Evolutionary conservation across 2,888 invertebrate species (phyloP), one percentile per base, ranked within the genome.

Genomic region (Syritta pipiens): DNA sequence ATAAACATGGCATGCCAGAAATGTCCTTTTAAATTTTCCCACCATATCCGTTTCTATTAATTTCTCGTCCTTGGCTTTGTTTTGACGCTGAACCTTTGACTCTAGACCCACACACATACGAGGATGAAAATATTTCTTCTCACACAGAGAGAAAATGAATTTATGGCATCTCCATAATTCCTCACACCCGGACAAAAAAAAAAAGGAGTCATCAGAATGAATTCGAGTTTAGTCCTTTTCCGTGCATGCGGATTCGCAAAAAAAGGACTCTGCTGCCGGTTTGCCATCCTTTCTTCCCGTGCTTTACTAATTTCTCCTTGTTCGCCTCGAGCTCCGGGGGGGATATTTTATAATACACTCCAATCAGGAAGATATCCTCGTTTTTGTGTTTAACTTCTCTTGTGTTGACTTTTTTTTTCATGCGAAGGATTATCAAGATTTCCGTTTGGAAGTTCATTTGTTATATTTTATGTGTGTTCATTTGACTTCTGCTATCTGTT

Each of bases 321-420:
- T 59, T 59, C 74, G 30, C 59, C 65, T 35, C 2, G 17, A 44
- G 57, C 49, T 28, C 10, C 3, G 3, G 51, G 26, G 59, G 59
- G 46, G 46, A 28, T 67, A 68, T 67, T 68, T 74, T 53, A 67
- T 68, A 68, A 48, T 46, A 49, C 20, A 59, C 53, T 60, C 59
- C 74, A 74, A 74, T 74, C 74, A 74, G 49, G 51, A 32, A 74
- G 59, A 74, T 74, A 74, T 67, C 67, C 51, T 67, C 30, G 57
- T 57, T 65, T 57, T 57, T 72, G 74, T 67, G 59, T 59, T 49
- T 35, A 35, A 44, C 57, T 59, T 74, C 17, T 28, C n/a, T 63
- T 28, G n/a, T 17, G 35, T 30, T 30, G 40, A 51, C 22, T 42
- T 17, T 19, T 44, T 51, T 42, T 42, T 51, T 51, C 44, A 14